Evolutionary conservation across 2,113 vertebrate species (phyloP).

Genomic region (Irena cyanogastra): DNA sequence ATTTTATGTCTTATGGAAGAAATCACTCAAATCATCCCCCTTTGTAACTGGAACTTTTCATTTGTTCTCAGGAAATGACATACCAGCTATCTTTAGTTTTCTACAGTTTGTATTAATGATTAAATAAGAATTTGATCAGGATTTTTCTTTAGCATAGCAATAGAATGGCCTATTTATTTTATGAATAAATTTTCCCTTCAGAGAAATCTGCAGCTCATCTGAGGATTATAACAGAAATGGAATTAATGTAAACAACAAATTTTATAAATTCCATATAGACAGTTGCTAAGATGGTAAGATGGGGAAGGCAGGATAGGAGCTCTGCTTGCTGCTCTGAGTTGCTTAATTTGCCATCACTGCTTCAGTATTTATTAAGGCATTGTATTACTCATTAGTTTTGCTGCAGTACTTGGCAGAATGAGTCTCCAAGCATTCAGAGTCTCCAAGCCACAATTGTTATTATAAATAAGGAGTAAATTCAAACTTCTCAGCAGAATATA

Average conservation of each 20-base stretch:
- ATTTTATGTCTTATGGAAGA: neutral
- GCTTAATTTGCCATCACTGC: neutral
- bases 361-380: neutral
- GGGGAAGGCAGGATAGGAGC: neutral
- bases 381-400: neutral
- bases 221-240: neutral
- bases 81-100: neutral
- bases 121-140: neutral
- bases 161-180: neutral
- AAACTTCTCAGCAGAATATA: neutral
- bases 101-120: neutral
- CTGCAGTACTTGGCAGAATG: neutral
- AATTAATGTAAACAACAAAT: neutral
- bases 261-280: neutral
- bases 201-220: neutral
- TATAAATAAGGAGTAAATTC: neutral
- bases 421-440: neutral
- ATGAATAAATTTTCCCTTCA: neutral
- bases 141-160: neutral
- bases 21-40: neutral
- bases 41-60: neutral
- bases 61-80: neutral
- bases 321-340: neutral
- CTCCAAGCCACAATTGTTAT: rapidly evolving
- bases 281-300: neutral